A percentile compares a stretch with the other conserved stretches of the same genome.
Conservation (phyloP, 2,113 vertebrate species). For the Bubo scandiacus region DNA sequence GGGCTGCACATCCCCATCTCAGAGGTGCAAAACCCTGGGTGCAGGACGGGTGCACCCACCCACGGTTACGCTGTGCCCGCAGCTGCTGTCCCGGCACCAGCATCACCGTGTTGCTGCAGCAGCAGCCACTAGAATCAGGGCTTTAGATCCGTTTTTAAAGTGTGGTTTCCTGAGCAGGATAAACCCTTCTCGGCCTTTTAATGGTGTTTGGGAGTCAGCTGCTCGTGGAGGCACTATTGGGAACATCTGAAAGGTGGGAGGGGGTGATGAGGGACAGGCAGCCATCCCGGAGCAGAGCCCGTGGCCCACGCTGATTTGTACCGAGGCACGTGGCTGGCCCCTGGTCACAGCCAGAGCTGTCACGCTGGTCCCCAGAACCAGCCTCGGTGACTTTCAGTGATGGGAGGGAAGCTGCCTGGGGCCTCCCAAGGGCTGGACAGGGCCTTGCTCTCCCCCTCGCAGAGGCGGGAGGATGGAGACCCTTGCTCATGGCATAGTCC, state of each 20-base stretch:
- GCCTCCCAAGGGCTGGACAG: fast-evolving
- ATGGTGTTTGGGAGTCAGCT: background rate
- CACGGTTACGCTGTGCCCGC: background rate
- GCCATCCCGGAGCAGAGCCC: background rate
- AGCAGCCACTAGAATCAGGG: background rate
- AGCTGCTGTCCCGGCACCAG: background rate
- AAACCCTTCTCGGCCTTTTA: background rate
- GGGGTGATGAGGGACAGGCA: fast-evolving
- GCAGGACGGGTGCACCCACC: fast-evolving
- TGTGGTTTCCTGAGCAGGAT: background rate
- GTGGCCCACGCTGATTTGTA: fast-evolving
- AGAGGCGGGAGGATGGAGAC: background rate
- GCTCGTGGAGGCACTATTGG: background rate
- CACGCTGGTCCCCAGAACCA: background rate
- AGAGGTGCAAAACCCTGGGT: background rate
- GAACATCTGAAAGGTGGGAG: fast-evolving
- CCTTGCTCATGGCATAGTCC: background rate
- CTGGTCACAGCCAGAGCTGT: background rate
- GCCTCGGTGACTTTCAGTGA: background rate
- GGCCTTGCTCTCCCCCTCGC: background rate
- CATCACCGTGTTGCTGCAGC: fast-evolving
- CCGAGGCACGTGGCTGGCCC: background rate
- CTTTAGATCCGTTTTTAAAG: background rate
- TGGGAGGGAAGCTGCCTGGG: background rate
- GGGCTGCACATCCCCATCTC: background rate